phyloP scores from a whole-genome alignment of 1,140 invertebrate genomes.

The Bombus superbus region DNA sequence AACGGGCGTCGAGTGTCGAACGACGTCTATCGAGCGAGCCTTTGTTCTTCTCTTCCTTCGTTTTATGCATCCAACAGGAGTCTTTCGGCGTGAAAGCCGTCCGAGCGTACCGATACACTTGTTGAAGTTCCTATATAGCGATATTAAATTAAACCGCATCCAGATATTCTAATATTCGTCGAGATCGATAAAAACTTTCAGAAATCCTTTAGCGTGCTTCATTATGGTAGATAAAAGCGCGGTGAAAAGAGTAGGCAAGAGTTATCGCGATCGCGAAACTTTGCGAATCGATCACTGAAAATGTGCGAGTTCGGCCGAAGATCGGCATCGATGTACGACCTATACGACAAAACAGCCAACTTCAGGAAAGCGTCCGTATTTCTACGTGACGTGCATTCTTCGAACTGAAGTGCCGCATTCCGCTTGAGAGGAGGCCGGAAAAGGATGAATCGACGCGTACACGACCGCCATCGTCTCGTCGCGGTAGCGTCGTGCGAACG shows the following conservation, averaged over 20 bases:
- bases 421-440: constrained; percentile 19
- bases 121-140: too few relatives aligned
- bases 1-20: not conserved
- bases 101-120: not conserved
- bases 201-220: not conserved
- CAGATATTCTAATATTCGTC: not conserved
- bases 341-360: constrained; percentile 25
- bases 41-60: not conserved
- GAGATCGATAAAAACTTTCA: not conserved
- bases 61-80: not conserved
- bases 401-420: constrained; percentile 24
- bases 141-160: not conserved
- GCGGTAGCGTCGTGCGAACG: not conserved
- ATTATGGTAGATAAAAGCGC: not conserved
- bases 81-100: not conserved
- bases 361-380: constrained; percentile 24
- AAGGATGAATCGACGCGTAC: constrained; percentile 44
- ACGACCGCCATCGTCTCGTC: not conserved
- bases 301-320: not conserved
- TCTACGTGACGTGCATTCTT: constrained; percentile 38
- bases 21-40: not conserved
- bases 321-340: not conserved
- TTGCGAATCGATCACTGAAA: constrained; percentile 5
- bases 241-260: not conserved
- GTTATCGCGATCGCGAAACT: not conserved